Percentiles rank a stretch among this genome's conserved stretches.
phyloP scores from a whole-genome alignment of 2,797 vertebrate species.

The Alcedo quadribrachys region DNA sequence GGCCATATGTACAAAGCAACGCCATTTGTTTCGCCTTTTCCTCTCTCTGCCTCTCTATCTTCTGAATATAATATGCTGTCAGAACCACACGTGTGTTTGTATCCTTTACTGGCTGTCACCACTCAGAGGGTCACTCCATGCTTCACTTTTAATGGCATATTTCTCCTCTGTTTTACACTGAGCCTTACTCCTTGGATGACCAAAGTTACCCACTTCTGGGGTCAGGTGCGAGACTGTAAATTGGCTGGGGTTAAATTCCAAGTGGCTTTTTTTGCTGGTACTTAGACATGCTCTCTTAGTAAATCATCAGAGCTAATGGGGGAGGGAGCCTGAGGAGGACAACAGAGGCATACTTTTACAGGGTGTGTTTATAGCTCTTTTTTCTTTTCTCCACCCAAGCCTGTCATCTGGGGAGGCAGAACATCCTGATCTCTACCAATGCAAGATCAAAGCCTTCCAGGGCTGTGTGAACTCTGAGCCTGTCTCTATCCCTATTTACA shows the following conservation, averaged over 20 bases:
- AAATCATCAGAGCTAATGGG: slow-evolving; percentile 28
- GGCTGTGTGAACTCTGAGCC: slow-evolving; percentile 6
- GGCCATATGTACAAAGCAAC: background rate
- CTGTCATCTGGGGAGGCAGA: slow-evolving; percentile 1
- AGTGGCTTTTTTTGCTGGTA: slow-evolving; percentile 5
- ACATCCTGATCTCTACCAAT: slow-evolving; percentile 17
- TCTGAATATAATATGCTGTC: background rate
- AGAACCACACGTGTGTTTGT: background rate
- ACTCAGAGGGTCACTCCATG: background rate
- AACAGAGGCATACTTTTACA: background rate
- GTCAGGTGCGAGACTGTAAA: background rate
- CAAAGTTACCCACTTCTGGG: background rate
- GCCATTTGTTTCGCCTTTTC: background rate
- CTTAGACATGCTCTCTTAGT: background rate
- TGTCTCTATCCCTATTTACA: background rate
- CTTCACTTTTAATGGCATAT: background rate
- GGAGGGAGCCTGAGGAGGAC: background rate
- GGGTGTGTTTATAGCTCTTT: background rate
- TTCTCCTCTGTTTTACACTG: background rate
- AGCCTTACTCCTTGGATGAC: background rate
- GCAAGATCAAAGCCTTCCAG: slow-evolving; percentile 40
- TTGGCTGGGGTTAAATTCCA: slow-evolving; percentile 19
- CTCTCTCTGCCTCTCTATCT: background rate
- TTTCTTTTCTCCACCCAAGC: background rate
- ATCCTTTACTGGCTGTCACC: background rate